These are phyloP conservation scores for Thamnaconus septentrionalis DNA, from an alignment of 2,113 vertebrate genomes.

Conservation along the genomic window DNA sequence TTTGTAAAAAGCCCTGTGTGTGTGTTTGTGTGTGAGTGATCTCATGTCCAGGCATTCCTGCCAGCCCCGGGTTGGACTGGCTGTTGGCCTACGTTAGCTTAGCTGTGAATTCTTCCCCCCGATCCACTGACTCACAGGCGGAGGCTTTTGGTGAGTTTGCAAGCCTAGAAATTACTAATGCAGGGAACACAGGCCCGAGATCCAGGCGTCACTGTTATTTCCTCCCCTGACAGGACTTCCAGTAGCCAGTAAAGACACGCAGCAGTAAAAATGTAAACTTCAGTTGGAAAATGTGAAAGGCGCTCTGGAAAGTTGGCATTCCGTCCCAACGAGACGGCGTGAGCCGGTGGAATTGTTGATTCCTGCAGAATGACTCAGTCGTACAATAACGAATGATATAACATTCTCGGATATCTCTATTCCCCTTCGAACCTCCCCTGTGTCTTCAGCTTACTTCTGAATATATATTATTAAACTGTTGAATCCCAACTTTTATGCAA, in stretches of 20 bases:
- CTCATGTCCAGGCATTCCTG: constrained; percentile 40
- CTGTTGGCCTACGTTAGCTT: constrained; percentile 66
- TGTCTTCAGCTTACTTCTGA: no score
- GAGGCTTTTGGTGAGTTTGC: constrained; percentile 36
- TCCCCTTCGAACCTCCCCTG: no score
- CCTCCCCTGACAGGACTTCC: constrained; percentile 11
- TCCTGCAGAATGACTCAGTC: not conserved
- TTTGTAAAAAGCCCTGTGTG: constrained; percentile 2
- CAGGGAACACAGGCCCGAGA: constrained; percentile 31
- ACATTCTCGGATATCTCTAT: not conserved
- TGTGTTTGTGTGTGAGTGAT: constrained; percentile 27
- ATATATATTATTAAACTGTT: no score
- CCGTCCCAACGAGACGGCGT: no score
- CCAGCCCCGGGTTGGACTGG: constrained; percentile 59
- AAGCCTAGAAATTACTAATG: constrained; percentile 60
- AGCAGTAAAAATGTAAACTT: no score
- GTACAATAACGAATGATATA: not conserved
- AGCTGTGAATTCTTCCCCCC: constrained; percentile 67
- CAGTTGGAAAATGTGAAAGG: no score
- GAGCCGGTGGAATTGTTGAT: no score
- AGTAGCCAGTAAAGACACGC: not conserved
- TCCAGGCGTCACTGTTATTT: constrained; percentile 18
- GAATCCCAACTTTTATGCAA: no score
- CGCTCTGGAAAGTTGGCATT: no score
- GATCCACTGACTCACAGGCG: constrained; percentile 68